These are phyloP conservation scores for Onychomys leucogaster DNA, from an alignment of 2,797 vertebrate species.

Conservation along the genomic window DNA sequence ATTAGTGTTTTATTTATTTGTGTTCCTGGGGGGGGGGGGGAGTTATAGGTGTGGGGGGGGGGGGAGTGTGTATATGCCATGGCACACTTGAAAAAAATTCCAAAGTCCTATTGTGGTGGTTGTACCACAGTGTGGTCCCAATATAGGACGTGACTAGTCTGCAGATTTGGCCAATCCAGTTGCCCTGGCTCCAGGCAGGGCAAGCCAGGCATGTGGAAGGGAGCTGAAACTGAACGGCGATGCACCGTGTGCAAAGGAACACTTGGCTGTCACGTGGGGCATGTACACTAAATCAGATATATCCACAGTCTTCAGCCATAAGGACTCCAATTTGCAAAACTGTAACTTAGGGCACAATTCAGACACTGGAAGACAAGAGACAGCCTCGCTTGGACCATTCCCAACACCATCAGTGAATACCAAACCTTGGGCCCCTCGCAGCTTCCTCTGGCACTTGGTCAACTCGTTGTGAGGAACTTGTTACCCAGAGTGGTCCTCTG, in stretches of 20 bases:
- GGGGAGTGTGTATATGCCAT: not conserved
- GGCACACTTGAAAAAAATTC: not conserved
- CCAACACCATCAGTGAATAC: fast-evolving
- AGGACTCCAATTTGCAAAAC: not conserved
- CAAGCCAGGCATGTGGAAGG: not conserved
- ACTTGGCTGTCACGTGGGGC: not conserved
- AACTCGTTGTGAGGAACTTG: not conserved
- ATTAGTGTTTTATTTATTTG: not conserved
- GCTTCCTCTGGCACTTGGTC: not conserved
- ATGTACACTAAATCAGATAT: not conserved
- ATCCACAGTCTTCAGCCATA: fast-evolving
- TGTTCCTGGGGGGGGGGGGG: not conserved
- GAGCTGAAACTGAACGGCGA: not conserved
- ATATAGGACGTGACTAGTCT: not conserved
- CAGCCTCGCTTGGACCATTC: not conserved
- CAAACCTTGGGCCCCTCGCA: not conserved
- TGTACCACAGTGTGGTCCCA: not conserved
- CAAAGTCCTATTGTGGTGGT: not conserved
- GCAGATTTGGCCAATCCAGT: not conserved
- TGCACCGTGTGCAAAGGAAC: not conserved
- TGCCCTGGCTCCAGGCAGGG: not conserved
- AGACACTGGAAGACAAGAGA: not conserved
- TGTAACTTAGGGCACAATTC: not conserved
- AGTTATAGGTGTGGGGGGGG: not conserved
- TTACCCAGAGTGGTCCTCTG: not conserved